Conservation (phyloP, 2,888 invertebrate species). For the Pyrrhosoma nymphula region DNA sequence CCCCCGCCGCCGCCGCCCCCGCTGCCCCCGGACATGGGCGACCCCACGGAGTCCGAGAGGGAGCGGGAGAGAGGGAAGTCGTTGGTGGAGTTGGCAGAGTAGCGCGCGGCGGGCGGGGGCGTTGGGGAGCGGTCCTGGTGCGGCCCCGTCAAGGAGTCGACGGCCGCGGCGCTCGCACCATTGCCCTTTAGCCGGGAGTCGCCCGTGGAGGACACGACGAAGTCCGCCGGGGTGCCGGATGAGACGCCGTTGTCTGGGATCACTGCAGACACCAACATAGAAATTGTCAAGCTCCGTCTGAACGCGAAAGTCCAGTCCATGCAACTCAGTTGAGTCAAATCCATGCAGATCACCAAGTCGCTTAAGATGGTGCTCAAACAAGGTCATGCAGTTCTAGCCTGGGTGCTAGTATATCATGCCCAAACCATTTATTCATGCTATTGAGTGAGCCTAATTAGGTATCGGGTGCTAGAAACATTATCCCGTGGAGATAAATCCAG, state of each 20-base stretch:
- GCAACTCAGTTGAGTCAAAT: background rate
- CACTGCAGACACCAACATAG: conserved; percentile 79
- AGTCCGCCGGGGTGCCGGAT: conserved; percentile 71
- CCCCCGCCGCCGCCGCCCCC: conserved; percentile 24
- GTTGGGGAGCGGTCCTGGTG: conserved; percentile 60
- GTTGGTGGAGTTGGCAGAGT: conserved; percentile 60
- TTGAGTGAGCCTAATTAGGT: background rate
- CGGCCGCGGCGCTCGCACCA: background rate
- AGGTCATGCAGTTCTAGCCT: background rate
- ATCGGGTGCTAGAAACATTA: background rate
- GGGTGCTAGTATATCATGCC: background rate
- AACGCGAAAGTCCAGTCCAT: background rate
- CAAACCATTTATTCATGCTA: background rate
- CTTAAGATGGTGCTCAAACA: background rate
- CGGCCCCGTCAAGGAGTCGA: conserved; percentile 23
- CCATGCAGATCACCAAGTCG: background rate
- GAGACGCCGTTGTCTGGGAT: conserved; percentile 87
- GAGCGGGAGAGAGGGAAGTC: conserved; percentile 66
- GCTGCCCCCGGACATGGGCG: conserved; percentile 50
- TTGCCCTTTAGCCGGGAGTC: conserved; percentile 67
- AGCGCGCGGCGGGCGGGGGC: conserved; percentile 50
- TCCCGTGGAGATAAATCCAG: background rate
- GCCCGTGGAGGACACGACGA: conserved; percentile 37
- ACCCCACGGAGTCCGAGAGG: conserved; percentile 62
- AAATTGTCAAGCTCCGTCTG: background rate